Percentiles rank a stretch among this genome's conserved stretches.
Evolutionary conservation across 2,113 vertebrate genomes (phyloP).

Genomic region (Rhinoderma darwinii): DNA sequence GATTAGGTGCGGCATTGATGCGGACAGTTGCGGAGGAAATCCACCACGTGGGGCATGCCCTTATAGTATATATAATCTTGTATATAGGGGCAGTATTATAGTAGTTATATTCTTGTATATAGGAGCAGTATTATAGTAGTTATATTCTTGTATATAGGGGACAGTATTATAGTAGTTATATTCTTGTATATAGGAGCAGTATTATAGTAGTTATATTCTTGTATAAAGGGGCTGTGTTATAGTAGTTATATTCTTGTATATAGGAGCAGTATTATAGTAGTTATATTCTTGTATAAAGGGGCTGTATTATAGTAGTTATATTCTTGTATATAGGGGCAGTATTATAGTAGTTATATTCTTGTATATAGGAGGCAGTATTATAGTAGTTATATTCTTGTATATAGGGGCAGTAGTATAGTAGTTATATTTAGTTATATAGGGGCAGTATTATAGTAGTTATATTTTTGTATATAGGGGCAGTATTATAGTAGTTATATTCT

Average conservation of each 20-base stretch:
- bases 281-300: conserved; percentile 2
- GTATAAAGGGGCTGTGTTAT: neutral
- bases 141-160: conserved; percentile 1
- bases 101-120: conserved; percentile 6
- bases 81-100: neutral
- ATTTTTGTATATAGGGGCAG: too few relatives aligned
- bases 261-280: conserved; percentile 16
- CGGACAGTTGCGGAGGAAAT: too few relatives aligned
- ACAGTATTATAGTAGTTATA: conserved; percentile 7
- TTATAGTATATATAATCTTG: too few relatives aligned
- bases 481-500: too few relatives aligned
- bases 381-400: too few relatives aligned
- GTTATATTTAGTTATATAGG: too few relatives aligned
- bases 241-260: conserved; percentile 8
- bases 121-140: conserved; percentile 9
- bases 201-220: conserved; percentile 10
- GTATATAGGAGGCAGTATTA: too few relatives aligned
- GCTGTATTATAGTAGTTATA: neutral
- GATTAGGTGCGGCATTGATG: too few relatives aligned
- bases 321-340: neutral
- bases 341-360: conserved; percentile 1
- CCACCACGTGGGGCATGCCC: too few relatives aligned
- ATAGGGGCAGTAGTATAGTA: too few relatives aligned
- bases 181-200: neutral
- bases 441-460: too few relatives aligned